These are phyloP conservation scores for Gortyna flavago DNA, from an alignment of 2,888 invertebrate genomes.

Conservation along the genomic window DNA sequence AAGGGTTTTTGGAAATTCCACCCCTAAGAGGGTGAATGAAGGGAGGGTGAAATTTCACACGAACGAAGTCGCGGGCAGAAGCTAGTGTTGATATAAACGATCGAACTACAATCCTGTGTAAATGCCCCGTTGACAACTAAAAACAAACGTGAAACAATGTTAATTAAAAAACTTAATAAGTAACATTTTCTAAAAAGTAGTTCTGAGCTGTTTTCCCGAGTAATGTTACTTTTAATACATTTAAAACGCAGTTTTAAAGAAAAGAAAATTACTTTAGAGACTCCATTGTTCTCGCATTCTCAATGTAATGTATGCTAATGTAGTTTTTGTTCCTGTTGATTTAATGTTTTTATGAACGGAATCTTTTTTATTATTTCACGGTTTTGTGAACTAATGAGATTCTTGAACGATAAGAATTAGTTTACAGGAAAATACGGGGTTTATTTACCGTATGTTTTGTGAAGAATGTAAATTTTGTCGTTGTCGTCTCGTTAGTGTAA, in stretches of 20 bases:
- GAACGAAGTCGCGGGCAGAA: too few species aligned
- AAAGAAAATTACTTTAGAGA: constrained; percentile 57
- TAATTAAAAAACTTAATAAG: constrained; percentile 38
- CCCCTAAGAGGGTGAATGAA: too few species aligned
- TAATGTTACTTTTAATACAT: constrained; percentile 62
- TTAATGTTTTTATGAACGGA: constrained; percentile 68
- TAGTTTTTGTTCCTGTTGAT: constrained; percentile 67
- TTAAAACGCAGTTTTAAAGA: constrained; percentile 62
- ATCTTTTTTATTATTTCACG: constrained; percentile 68
- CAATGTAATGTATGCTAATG: constrained; percentile 66
- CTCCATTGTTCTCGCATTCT: constrained; percentile 64
- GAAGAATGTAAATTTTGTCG: background rate
- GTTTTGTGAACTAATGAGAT: constrained; percentile 69
- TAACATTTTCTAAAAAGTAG: constrained; percentile 32
- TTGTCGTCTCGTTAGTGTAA: too few species aligned
- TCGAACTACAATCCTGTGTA: background rate
- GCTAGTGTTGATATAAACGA: background rate
- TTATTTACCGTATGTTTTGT: constrained; percentile 25
- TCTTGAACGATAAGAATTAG: constrained; percentile 55
- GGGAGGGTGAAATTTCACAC: too few species aligned
- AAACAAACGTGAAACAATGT: constrained; percentile 16
- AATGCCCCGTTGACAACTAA: constrained; percentile 10
- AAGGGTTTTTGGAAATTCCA: too few species aligned
- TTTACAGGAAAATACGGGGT: constrained; percentile 16
- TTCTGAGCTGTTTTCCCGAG: constrained; percentile 19